phyloP scores from a whole-genome alignment of 2,113 vertebrate species.

The Poeciliopsis turrubarensis region DNA sequence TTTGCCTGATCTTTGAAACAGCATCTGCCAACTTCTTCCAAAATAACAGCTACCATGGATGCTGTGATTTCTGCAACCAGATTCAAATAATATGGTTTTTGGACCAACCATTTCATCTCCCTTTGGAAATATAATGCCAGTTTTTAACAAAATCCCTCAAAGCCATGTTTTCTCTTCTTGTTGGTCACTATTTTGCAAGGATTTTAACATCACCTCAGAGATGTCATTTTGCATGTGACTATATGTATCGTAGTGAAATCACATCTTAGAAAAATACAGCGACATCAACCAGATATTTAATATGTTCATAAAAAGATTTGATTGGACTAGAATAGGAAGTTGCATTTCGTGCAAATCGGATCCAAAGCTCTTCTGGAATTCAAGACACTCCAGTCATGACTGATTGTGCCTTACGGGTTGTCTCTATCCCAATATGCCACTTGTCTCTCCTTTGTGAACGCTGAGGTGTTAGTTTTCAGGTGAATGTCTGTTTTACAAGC shows the following conservation, averaged over 20 bases:
- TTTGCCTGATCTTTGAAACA: no score
- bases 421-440: background rate
- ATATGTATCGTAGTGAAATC: no score
- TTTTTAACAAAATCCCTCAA: background rate
- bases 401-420: background rate
- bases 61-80: no score
- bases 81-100: background rate
- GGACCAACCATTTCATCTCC: background rate
- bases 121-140: no score
- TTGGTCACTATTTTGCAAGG: background rate
- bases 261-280: no score
- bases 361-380: background rate
- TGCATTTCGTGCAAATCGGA: background rate
- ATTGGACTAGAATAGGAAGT: background rate
- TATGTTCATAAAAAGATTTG: no score
- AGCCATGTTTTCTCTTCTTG: background rate
- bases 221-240: background rate
- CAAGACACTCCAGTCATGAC: background rate
- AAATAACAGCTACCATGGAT: no score
- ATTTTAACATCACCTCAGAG: background rate
- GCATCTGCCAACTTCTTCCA: no score
- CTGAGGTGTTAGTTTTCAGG: conserved; percentile 16
- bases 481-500: conserved; percentile 1
- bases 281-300: background rate
- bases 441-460: conserved; percentile 7